phyloP scores from a whole-genome alignment of 2,113 vertebrate genomes.

The Cyanoramphus novaezelandiae region DNA sequence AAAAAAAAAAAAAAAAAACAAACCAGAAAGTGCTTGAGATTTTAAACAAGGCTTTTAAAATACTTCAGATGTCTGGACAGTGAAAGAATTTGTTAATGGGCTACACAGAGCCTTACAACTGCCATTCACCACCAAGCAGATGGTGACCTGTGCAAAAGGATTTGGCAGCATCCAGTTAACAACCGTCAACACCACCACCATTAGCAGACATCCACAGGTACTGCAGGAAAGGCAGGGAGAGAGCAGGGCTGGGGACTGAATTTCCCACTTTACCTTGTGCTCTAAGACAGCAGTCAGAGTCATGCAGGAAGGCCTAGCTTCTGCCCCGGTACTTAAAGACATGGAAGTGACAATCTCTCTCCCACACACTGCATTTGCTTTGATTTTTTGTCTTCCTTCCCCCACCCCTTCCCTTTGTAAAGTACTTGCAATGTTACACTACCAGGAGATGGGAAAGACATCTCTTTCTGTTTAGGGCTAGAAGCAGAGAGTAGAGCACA shows the following conservation, averaged over 20 bases:
- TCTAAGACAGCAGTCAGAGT: neutral
- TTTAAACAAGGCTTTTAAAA: constrained; percentile 18
- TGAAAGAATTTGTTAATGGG: constrained; percentile 2
- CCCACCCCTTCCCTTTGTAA: neutral
- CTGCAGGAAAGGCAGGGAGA: neutral
- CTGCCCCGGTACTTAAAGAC: neutral
- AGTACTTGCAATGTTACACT: neutral
- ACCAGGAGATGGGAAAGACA: neutral
- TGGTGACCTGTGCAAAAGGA: neutral
- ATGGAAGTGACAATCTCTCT: neutral
- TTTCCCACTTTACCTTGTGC: neutral
- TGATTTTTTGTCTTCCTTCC: neutral
- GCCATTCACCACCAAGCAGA: neutral
- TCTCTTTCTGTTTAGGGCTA: neutral
- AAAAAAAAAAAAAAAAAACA: neutral
- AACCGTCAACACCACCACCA: neutral
- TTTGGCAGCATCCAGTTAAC: neutral
- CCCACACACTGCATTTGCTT: neutral
- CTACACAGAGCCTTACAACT: neutral
- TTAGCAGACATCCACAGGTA: neutral
- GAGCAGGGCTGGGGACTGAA: neutral
- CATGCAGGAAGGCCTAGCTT: neutral
- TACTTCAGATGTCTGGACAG: neutral
- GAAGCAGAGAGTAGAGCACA: neutral
- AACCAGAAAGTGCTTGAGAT: neutral